Evolutionary conservation across 2,113 vertebrate genomes (phyloP).

Genomic region (Butastur rufipennis): DNA sequence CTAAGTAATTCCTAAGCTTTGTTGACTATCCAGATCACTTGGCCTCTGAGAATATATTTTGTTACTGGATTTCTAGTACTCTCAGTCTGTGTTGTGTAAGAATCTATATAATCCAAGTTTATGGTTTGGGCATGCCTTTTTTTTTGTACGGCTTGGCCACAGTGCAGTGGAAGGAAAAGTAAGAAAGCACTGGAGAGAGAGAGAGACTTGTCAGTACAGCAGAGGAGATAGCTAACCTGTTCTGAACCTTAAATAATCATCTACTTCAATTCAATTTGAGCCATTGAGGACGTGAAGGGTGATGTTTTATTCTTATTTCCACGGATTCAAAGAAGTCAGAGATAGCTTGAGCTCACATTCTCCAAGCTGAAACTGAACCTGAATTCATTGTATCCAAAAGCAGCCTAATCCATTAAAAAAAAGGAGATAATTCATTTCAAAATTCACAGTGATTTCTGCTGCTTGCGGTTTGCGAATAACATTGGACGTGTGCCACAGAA

Average conservation of each 20-base stretch:
- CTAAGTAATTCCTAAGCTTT: not conserved
- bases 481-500: not conserved
- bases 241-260: conserved; percentile 5
- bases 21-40: not conserved
- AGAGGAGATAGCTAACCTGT: not conserved
- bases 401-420: not conserved
- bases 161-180: not conserved
- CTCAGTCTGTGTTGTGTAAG: not conserved
- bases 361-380: conserved; percentile 3
- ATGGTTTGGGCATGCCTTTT: not conserved
- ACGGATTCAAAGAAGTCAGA: not conserved
- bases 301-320: not conserved
- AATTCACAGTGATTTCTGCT: not conserved
- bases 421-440: not conserved
- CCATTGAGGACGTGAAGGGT: not conserved
- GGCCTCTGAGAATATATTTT: not conserved
- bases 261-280: not conserved
- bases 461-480: not conserved
- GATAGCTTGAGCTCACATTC: not conserved
- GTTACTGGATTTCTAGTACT: not conserved
- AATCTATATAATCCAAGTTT: not conserved
- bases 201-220: not conserved
- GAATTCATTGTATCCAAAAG: not conserved
- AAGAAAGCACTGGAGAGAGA: not conserved
- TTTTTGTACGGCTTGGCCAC: not conserved